Conservation (phyloP, 2,888 invertebrate species). For the Meteorus cinctellus region DNA sequence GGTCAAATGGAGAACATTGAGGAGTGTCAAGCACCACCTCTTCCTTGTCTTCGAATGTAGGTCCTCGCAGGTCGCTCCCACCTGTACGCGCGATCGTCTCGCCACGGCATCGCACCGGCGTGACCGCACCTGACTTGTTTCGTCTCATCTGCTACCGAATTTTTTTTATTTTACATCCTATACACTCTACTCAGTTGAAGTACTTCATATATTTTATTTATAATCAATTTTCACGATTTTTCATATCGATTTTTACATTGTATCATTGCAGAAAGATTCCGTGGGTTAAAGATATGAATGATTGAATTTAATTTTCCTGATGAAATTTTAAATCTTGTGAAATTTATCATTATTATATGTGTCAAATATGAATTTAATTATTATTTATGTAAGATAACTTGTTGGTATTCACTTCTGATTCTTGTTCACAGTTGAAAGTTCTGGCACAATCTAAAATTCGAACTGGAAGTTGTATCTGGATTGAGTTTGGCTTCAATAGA, state of each 20-base stretch:
- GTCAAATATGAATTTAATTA: too few species aligned
- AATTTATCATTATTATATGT: too few species aligned
- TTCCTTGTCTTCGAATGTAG: constrained; percentile 61
- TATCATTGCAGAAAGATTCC: not conserved
- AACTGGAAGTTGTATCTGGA: too few species aligned
- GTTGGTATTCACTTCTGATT: too few species aligned
- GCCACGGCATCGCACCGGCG: constrained; percentile 30
- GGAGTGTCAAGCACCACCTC: constrained; percentile 45
- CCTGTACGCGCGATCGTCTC: constrained; percentile 51
- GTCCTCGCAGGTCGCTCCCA: constrained; percentile 66
- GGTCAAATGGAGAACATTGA: constrained; percentile 48
- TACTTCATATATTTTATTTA: not conserved
- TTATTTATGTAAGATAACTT: too few species aligned
- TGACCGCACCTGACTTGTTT: constrained; percentile 41
- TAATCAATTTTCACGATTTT: not conserved
- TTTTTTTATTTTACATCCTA: constrained; percentile 28
- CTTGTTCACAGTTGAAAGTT: too few species aligned
- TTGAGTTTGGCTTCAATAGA: too few species aligned
- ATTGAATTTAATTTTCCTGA: too few species aligned
- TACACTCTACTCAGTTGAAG: constrained; percentile 3
- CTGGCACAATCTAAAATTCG: too few species aligned
- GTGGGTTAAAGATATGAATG: not conserved
- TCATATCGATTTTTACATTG: not conserved
- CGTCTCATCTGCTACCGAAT: constrained; percentile 36
- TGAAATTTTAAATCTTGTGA: too few species aligned